Evolutionary conservation across 1,140 invertebrate genomes (phyloP).

Genomic region (Himalopsyche phryganea): DNA sequence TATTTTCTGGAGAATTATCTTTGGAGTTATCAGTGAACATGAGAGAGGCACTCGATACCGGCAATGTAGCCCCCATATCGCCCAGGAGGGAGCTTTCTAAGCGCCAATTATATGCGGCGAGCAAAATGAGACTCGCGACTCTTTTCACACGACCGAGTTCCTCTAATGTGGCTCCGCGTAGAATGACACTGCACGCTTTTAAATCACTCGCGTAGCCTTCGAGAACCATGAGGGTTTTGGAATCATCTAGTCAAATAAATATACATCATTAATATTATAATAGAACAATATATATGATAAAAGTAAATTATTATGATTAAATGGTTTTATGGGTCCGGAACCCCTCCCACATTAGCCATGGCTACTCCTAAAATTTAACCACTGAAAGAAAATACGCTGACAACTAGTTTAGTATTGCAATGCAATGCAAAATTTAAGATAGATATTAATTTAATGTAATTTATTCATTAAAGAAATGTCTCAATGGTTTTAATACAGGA

Average conservation of each 20-base stretch:
- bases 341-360: too few species aligned
- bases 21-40: constrained; percentile 45
- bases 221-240: constrained; percentile 90
- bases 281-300: too few species aligned
- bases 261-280: too few species aligned
- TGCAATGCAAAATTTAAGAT: too few species aligned
- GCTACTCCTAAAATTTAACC: too few species aligned
- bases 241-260: constrained; percentile 43
- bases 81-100: constrained; percentile 88
- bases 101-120: constrained; percentile 87
- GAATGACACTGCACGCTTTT: constrained; percentile 83
- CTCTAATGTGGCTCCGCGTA: constrained; percentile 71
- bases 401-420: too few species aligned
- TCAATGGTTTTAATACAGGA: too few species aligned
- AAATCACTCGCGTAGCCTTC: constrained; percentile 83
- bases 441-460: too few species aligned
- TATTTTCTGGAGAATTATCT: constrained; percentile 34
- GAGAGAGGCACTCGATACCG: constrained; percentile 48
- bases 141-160: constrained; percentile 82
- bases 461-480: too few species aligned
- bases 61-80: constrained; percentile 72
- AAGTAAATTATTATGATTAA: too few species aligned
- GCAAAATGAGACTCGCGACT: constrained; percentile 77
- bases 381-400: too few species aligned
- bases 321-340: too few species aligned